Percentiles rank a stretch among this genome's conserved stretches.
phyloP scores from a whole-genome alignment of 30 jellyfish, hydroid and myxozoan genomes.

The Aurelia sp. region DNA sequence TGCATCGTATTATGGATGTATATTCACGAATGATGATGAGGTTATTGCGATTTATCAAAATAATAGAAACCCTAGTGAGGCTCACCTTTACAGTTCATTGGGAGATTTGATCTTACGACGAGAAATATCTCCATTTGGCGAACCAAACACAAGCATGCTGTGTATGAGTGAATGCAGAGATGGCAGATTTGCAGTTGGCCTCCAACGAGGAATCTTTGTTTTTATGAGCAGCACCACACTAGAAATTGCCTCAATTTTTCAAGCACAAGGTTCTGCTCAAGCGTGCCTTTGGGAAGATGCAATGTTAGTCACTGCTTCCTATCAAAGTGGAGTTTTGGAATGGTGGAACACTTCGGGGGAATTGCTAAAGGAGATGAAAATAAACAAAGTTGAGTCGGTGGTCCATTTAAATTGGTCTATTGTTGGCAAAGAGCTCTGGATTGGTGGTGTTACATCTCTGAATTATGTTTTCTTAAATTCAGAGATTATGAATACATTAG shows the following conservation, averaged over 20 bases:
- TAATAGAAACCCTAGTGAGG: constrained; percentile 38
- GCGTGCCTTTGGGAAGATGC: constrained; percentile 90
- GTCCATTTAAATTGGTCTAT: constrained; percentile 76
- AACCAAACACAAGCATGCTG: constrained; percentile 57
- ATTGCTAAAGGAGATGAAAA: constrained; percentile 59
- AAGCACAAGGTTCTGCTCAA: constrained; percentile 97
- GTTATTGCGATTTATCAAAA: constrained; percentile 58
- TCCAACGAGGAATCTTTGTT: constrained; percentile 85
- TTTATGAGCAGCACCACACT: constrained; percentile 49
- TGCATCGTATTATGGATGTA: constrained; percentile 60
- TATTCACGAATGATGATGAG: constrained; percentile 37
- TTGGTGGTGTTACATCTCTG: constrained; percentile 89
- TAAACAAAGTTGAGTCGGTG: constrained; percentile 61
- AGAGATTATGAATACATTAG: background rate
- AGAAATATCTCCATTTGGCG: constrained; percentile 84
- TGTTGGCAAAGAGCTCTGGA: constrained; percentile 71
- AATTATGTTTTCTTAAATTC: constrained; percentile 46
- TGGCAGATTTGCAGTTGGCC: constrained; percentile 78
- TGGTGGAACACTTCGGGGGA: constrained; percentile 82
- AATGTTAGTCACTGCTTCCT: constrained; percentile 71
- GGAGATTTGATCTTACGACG: constrained; percentile 47
- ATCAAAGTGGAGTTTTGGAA: constrained; percentile 75
- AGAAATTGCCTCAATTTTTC: constrained; percentile 62
- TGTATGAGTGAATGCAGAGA: constrained; percentile 82
- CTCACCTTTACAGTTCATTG: constrained; percentile 26